Evolutionary conservation across 2,797 vertebrate species (phyloP).

Genomic region (Liasis olivaceus): DNA sequence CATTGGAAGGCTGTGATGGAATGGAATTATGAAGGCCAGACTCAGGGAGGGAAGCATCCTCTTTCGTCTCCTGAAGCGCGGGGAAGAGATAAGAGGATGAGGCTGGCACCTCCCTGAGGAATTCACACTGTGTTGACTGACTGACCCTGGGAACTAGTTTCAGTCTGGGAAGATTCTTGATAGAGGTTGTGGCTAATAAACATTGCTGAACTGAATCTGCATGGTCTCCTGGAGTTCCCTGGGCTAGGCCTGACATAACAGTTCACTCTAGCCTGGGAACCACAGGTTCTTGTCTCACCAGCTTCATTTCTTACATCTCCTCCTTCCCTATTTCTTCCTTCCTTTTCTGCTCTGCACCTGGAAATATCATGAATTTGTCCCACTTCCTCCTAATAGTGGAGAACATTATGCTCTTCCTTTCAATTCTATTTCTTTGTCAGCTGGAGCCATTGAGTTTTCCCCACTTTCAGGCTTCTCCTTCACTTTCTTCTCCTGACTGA

Average conservation of each 20-base stretch:
- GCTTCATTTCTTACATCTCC: neutral
- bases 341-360: neutral
- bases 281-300: neutral
- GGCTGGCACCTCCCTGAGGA: no score
- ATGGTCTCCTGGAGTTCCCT: no score
- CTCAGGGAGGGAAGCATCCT: no score
- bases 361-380: neutral
- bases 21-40: no score
- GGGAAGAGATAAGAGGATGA: no score
- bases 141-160: no score
- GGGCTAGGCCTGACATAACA: neutral
- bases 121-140: no score
- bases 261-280: neutral
- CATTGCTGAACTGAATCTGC: no score
- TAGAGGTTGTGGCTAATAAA: no score
- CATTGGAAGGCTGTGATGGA: neutral
- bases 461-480: neutral
- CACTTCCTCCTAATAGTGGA: neutral
- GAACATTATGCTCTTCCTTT: neutral
- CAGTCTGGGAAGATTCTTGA: no score
- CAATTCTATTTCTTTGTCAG: neutral
- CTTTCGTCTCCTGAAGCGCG: no score
- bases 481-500: neutral
- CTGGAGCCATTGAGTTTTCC: neutral
- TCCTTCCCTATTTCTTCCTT: neutral